A percentile compares a stretch with the other conserved stretches of the same genome.
These are phyloP conservation scores for Tursiops truncatus DNA, from an alignment of 2,113 vertebrate species.

Conservation along the genomic window DNA sequence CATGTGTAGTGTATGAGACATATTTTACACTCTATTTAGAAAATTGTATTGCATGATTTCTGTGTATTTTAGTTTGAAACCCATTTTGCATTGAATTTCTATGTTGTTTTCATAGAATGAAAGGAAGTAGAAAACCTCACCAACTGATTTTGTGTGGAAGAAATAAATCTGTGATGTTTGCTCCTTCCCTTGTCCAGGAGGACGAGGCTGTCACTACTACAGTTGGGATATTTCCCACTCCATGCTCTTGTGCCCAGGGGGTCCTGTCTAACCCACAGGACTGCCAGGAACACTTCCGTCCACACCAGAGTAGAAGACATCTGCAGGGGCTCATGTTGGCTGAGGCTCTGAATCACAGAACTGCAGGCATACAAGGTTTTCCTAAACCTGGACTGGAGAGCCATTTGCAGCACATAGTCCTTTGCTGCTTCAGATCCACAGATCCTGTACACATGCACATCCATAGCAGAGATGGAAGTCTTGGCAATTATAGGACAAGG, in stretches of 20 bases:
- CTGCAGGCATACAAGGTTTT: neutral
- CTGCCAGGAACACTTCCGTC: neutral
- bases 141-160: slow-evolving; percentile 36
- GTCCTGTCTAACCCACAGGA: neutral
- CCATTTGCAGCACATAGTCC: neutral
- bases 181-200: neutral
- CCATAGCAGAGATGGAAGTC: neutral
- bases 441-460: neutral
- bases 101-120: slow-evolving; percentile 26
- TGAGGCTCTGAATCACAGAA: neutral
- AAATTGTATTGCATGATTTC: slow-evolving; percentile 33
- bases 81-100: neutral
- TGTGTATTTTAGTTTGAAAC: neutral
- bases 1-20: neutral
- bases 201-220: neutral
- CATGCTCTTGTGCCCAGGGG: neutral
- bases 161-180: neutral
- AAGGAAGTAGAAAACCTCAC: neutral
- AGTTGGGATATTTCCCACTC: neutral
- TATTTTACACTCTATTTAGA: neutral
- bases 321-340: neutral
- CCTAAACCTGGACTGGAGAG: neutral
- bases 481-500: neutral
- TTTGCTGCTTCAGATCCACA: neutral
- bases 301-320: neutral